phyloP scores from a whole-genome alignment of 92 coral and sea anemone genomes.

The Phymanthus crucifer region DNA sequence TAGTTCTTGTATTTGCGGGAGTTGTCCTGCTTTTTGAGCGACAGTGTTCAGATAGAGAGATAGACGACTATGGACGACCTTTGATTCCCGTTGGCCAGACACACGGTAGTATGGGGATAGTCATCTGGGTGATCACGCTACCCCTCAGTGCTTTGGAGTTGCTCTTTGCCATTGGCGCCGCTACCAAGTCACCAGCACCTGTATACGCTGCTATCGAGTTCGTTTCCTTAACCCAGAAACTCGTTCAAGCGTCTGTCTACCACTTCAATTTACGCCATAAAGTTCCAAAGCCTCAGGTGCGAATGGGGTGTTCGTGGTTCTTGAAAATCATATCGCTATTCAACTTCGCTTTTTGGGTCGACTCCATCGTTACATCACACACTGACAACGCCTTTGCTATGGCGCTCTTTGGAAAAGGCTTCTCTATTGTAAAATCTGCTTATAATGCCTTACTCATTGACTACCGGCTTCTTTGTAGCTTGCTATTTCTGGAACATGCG shows the following conservation, averaged over 20 bases:
- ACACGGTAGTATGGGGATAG: conserved; percentile 73
- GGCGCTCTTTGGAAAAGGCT: conserved; percentile 66
- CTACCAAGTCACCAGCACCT: conserved; percentile 52
- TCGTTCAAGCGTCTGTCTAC: conserved; percentile 72
- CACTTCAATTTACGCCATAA: conserved; percentile 82
- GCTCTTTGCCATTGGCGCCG: conserved; percentile 82
- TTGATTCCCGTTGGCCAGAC: conserved; percentile 69
- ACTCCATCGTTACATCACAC: conserved; percentile 60
- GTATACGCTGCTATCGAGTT: conserved; percentile 61
- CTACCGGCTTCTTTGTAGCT: conserved; percentile 80
- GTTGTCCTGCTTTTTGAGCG: conserved; percentile 60
- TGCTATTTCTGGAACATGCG: conserved; percentile 85
- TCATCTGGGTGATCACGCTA: conserved; percentile 69
- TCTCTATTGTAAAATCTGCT: conserved; percentile 73
- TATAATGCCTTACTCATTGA: conserved; percentile 83
- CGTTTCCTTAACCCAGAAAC: conserved; percentile 63
- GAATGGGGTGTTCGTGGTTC: conserved; percentile 82
- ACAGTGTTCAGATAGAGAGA: conserved; percentile 53
- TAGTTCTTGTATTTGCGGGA: conserved; percentile 44
- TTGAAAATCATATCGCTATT: conserved; percentile 68
- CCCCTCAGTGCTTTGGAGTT: conserved; percentile 69
- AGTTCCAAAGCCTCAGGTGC: conserved; percentile 59
- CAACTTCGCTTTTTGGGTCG: conserved; percentile 84
- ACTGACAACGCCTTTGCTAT: conserved; percentile 63
- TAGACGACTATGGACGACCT: conserved; percentile 52